Evolutionary conservation across 2,888 invertebrate species (phyloP).

Genomic region (Himalopsyche japonica): DNA sequence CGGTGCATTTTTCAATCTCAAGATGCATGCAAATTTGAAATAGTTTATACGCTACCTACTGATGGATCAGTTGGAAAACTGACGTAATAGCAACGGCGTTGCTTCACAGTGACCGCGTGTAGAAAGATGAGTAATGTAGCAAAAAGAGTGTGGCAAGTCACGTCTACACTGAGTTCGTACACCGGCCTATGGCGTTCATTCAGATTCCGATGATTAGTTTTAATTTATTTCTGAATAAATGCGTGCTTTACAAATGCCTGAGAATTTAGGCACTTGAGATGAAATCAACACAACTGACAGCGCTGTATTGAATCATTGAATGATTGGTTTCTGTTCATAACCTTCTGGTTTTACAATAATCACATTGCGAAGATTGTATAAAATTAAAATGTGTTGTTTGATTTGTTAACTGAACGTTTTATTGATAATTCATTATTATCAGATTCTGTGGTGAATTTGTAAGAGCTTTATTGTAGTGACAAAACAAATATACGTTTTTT

Average conservation of each 20-base stretch:
- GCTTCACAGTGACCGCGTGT: background rate
- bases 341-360: background rate
- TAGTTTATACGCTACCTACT: background rate
- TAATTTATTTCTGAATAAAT: slow-evolving; percentile 6
- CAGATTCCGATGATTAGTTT: slow-evolving; percentile 6
- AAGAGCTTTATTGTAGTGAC: too few species aligned
- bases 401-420: too few species aligned
- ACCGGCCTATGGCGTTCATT: background rate
- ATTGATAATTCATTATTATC: too few species aligned
- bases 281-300: background rate
- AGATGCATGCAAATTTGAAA: background rate
- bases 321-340: background rate
- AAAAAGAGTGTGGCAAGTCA: slow-evolving; percentile 17
- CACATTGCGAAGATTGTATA: background rate
- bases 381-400: too few species aligned
- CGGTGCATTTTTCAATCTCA: too few species aligned
- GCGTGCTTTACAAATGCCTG: background rate
- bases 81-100: background rate
- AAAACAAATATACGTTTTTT: too few species aligned
- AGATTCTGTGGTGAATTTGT: too few species aligned
- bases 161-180: background rate
- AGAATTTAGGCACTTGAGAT: background rate
- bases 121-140: slow-evolving; percentile 10
- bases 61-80: background rate
- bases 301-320: background rate